Evolutionary conservation across 1,140 invertebrate genomes (phyloP).

Genomic region (Drosophila seguyi): DNA sequence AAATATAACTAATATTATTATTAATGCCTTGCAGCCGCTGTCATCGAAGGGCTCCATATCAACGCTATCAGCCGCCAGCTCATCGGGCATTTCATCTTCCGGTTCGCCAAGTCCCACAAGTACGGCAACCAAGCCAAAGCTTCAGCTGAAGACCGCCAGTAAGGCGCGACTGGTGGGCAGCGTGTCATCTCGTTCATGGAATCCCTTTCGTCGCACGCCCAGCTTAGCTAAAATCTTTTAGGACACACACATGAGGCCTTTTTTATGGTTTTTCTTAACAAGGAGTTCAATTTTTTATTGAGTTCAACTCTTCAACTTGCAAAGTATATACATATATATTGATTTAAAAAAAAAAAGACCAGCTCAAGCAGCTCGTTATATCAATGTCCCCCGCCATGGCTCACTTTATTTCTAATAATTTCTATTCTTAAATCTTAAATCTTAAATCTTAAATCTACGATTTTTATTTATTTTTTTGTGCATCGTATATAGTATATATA

Average conservation of each 20-base stretch:
- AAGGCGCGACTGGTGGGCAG: conserved; percentile 75
- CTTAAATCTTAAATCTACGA: too few relatives aligned
- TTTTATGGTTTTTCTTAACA: background rate
- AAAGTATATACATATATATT: background rate
- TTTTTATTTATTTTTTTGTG: conserved; percentile 8
- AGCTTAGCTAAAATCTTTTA: conserved; percentile 84
- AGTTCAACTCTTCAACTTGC: conserved; percentile 4
- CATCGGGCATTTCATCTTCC: conserved; percentile 79
- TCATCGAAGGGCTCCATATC: conserved; percentile 82
- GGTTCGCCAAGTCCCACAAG: conserved; percentile 79
- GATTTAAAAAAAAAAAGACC: background rate
- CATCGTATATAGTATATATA: background rate
- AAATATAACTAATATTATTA: background rate
- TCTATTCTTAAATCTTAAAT: conserved; percentile 4
- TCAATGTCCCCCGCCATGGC: conserved; percentile 12
- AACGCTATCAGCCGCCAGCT: conserved; percentile 78
- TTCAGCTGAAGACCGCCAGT: conserved; percentile 68
- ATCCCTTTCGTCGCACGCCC: conserved; percentile 82
- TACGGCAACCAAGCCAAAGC: conserved; percentile 77
- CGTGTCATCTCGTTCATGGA: conserved; percentile 80
- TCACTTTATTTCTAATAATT: conserved; percentile 7
- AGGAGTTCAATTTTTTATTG: conserved; percentile 2
- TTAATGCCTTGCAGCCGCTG: conserved; percentile 53
- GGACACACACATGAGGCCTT: conserved; percentile 4
- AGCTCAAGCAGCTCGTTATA: background rate